Evolutionary conservation across 2,113 vertebrate genomes (phyloP), one percentile per base, ranked within the genome.

Genomic region (Gnathonemus longibarbis): DNA sequence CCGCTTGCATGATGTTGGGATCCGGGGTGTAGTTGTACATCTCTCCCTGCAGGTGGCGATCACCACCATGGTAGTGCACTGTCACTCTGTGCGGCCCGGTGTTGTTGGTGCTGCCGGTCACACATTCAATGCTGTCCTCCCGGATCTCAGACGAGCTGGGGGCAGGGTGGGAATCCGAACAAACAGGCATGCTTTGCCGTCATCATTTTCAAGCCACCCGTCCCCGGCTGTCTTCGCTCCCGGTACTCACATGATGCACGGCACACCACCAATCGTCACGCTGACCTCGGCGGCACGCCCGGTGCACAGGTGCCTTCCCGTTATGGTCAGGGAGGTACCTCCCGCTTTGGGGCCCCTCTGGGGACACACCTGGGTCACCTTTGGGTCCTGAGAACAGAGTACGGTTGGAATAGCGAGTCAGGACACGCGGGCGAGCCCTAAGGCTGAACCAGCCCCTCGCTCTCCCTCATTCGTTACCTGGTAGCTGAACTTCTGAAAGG

Each of bases 261-360:
- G 95, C 8, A 97, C 95, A 53, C 96, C 95, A 91, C 98, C 98
- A 66, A 99, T 94, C 21, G 97, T 93, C 70, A 99, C 92, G 35
- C 92, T 95, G 93, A 98, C 96, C 91, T 98, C 97, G 56, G 94
- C 95, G n/a, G 95, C 93, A 27, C 94, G 96, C 3, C 98, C 98
- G 0, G 98, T 99, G 91, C 97, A 94, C 87, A 99, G 96, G 92
- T 97, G 97, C n/a, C 94, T 94, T 84, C 98, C 98, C 0, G 91
- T 95, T 92, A 99, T 95, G 0, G 96, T 98, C 19, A 99, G 95
- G 56, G 91, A 93, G 5, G 98, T 99, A 80, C 98, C 98, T 45
- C 98, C 98, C 0, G 98, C 98, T 93, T 96, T 97, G 70, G 98
- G 98, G 1, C 98, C 98, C 17, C 94, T 95, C 88, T 94, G 93